phyloP scores from a whole-genome alignment of 2,113 vertebrate genomes.

The Archilochus colubris region DNA sequence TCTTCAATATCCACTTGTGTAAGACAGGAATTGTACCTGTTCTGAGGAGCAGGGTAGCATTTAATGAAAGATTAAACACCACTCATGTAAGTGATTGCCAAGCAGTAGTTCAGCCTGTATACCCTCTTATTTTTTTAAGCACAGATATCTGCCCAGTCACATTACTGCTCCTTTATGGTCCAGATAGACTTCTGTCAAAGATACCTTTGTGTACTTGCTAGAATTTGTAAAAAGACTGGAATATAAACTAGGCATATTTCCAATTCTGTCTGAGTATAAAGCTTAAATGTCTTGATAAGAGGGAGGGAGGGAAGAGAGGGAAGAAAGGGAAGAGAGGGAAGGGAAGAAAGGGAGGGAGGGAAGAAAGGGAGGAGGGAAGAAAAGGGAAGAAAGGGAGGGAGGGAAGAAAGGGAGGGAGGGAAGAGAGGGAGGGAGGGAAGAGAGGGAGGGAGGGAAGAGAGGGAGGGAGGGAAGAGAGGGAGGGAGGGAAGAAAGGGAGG shows the following conservation, averaged over 20 bases:
- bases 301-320: not conserved
- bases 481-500: too few relatives aligned
- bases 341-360: too few relatives aligned
- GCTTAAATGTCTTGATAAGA: not conserved
- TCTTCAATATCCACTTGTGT: not conserved
- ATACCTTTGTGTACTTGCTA: not conserved
- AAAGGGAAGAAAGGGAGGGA: too few relatives aligned
- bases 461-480: too few relatives aligned
- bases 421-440: too few relatives aligned
- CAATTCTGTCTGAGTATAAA: not conserved
- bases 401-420: too few relatives aligned
- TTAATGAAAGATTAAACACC: not conserved
- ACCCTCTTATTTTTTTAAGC: rapidly evolving
- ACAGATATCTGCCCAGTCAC: not conserved
- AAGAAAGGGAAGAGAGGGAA: not conserved
- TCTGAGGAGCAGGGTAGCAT: not conserved
- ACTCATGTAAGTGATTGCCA: not conserved
- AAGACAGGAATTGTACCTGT: not conserved
- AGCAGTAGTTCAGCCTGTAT: not conserved
- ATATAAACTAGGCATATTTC: not conserved
- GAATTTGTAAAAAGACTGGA: not conserved
- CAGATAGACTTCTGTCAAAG: not conserved
- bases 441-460: too few relatives aligned
- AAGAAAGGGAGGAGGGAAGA: too few relatives aligned
- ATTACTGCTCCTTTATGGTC: not conserved